Conservation (phyloP, 2,113 vertebrate genomes). For the Siniperca chuatsi region DNA sequence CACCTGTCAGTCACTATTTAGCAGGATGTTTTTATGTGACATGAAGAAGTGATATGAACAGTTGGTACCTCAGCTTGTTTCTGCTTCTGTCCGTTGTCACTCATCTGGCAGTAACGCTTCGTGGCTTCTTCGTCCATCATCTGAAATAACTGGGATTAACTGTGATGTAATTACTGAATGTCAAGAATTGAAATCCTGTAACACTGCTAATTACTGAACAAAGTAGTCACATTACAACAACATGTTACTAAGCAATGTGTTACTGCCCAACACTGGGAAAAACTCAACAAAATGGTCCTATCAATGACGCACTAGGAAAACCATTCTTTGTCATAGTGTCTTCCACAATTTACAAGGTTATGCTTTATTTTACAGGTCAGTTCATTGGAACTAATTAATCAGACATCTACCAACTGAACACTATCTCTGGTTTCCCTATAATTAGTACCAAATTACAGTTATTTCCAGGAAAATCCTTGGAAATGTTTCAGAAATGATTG, state of each 20-base stretch:
- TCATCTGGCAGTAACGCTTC: conserved; percentile 36
- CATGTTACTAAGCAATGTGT: no score
- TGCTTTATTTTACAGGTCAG: neutral
- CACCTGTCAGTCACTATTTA: no score
- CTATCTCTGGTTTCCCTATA: neutral
- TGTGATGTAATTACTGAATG: no score
- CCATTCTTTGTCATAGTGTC: no score
- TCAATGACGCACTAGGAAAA: no score
- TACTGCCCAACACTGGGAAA: no score
- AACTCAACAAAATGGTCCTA: no score
- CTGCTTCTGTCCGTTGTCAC: neutral
- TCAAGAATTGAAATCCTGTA: no score
- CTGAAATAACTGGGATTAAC: conserved; percentile 28
- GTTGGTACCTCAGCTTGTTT: conserved; percentile 37
- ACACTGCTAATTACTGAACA: neutral
- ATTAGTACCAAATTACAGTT: neutral
- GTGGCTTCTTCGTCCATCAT: conserved; percentile 74
- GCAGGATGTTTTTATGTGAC: neutral
- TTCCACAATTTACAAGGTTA: neutral
- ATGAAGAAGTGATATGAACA: neutral
- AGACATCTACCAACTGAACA: no score
- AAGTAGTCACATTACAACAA: neutral
- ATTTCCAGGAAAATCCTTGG: neutral
- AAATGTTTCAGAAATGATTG: neutral
- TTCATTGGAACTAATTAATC: no score